These are phyloP conservation scores for Willowsia nigromaculata DNA, from an alignment of 2,888 invertebrate genomes.

Conservation along the genomic window DNA sequence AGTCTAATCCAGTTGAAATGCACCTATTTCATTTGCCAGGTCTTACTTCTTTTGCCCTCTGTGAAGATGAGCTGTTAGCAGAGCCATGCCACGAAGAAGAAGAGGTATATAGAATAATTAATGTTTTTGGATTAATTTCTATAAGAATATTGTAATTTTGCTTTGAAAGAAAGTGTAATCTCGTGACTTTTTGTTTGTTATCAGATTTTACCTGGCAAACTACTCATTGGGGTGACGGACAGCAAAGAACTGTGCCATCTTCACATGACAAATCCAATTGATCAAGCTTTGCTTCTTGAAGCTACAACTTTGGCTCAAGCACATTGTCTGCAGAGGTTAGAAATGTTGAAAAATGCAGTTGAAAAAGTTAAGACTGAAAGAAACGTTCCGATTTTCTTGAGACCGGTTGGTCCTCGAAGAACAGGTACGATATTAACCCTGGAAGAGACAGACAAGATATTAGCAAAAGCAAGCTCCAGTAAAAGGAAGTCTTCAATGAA, in stretches of 20 bases:
- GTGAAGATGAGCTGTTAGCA: slow-evolving; percentile 45
- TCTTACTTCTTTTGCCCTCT: slow-evolving; percentile 75
- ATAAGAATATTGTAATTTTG: background rate
- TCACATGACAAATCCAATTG: slow-evolving; percentile 74
- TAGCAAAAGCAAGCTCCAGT: background rate
- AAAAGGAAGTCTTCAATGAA: slow-evolving; percentile 30
- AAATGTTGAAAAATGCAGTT: slow-evolving; percentile 69
- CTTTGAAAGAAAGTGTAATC: background rate
- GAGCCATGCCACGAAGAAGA: slow-evolving; percentile 66
- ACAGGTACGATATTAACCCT: slow-evolving; percentile 51
- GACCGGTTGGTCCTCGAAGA: slow-evolving; percentile 29
- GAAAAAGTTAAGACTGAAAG: slow-evolving; percentile 54
- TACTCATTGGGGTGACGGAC: slow-evolving; percentile 76
- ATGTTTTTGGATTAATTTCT: background rate
- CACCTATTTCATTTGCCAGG: slow-evolving; percentile 75
- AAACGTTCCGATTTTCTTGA: slow-evolving; percentile 55
- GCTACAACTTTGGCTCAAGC: slow-evolving; percentile 71
- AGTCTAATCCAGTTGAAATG: slow-evolving; percentile 75
- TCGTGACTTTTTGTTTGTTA: background rate
- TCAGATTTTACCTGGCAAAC: slow-evolving; percentile 76
- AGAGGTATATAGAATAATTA: background rate
- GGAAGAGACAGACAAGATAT: background rate
- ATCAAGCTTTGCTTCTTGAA: slow-evolving; percentile 68
- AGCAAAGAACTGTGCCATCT: slow-evolving; percentile 77
- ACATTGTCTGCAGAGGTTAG: slow-evolving; percentile 74